Conservation (phyloP, 2,113 vertebrate species). For the Python bivittatus region DNA sequence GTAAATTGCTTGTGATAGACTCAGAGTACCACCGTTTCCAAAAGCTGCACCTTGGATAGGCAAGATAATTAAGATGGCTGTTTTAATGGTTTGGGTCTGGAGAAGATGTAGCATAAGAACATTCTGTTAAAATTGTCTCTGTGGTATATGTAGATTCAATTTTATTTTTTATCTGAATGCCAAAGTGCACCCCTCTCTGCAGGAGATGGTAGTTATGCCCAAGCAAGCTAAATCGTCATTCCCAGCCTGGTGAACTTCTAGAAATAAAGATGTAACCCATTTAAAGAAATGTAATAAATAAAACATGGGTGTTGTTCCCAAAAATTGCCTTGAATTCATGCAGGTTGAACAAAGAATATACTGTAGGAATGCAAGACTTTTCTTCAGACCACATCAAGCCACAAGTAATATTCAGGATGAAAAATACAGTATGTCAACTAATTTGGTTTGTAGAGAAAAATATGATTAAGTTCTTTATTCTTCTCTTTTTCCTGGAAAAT, state of each 20-base stretch:
- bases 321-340: constrained; percentile 49
- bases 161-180: constrained; percentile 60
- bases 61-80: constrained; percentile 44
- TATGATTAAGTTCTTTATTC: neutral
- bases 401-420: constrained; percentile 28
- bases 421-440: constrained; percentile 24
- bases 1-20: constrained; percentile 43
- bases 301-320: constrained; percentile 44
- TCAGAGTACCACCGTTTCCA: constrained; percentile 48
- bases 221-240: constrained; percentile 55
- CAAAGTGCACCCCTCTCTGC: constrained; percentile 49
- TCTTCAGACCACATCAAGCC: neutral
- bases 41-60: constrained; percentile 34
- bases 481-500: neutral
- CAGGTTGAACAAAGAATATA: constrained; percentile 26
- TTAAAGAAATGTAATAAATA: constrained; percentile 55
- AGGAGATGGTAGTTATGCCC: constrained; percentile 23
- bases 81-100: constrained; percentile 50
- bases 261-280: constrained; percentile 52
- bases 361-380: constrained; percentile 32
- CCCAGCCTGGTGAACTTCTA: constrained; percentile 36
- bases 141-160: constrained; percentile 44
- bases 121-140: constrained; percentile 58
- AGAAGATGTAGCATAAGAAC: constrained; percentile 48
- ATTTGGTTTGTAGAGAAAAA: neutral